phyloP scores from a whole-genome alignment of 2,888 invertebrate species.

The Drosophila quasianomalipes region DNA sequence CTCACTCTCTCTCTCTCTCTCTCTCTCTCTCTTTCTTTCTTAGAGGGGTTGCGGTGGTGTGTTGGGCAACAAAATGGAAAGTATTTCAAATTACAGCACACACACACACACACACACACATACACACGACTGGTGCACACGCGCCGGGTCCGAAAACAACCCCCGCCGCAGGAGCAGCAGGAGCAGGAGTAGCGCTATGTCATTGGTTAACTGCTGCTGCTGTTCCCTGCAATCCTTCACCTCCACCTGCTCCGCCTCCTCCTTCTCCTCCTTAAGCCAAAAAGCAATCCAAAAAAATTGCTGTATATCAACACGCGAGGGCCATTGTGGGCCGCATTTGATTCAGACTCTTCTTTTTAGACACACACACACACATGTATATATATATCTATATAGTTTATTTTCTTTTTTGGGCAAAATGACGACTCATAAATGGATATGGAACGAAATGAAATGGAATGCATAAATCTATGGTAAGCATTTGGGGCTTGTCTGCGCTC shows the following conservation, averaged over 20 bases:
- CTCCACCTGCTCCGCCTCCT: slow-evolving; percentile 8
- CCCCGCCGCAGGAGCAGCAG: slow-evolving; percentile 42
- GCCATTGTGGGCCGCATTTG: slow-evolving; percentile 19
- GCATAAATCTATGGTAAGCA: slow-evolving; percentile 50
- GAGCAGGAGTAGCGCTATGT: slow-evolving; percentile 54
- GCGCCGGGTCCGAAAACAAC: slow-evolving; percentile 73
- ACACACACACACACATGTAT: slow-evolving; percentile 2
- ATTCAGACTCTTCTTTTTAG: slow-evolving; percentile 2
- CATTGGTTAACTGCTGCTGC: slow-evolving; percentile 71
- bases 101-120: slow-evolving; percentile 46
- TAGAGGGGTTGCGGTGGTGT: slow-evolving; percentile 2
- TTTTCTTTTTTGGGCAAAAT: slow-evolving; percentile 44
- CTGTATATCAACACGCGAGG: slow-evolving; percentile 76
- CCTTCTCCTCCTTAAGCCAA: slow-evolving; percentile 38
- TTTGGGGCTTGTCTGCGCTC: slow-evolving; percentile 40
- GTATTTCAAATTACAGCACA: slow-evolving; percentile 76
- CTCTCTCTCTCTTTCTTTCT: not conserved
- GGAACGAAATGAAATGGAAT: slow-evolving; percentile 60
- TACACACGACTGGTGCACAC: slow-evolving; percentile 47
- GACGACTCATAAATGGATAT: slow-evolving; percentile 76
- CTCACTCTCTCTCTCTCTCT: not conserved
- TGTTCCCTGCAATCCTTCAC: not conserved
- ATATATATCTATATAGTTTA: slow-evolving; percentile 25
- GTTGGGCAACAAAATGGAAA: slow-evolving; percentile 75
- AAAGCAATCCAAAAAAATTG: slow-evolving; percentile 73